Percentiles rank a stretch among this genome's conserved stretches.
phyloP scores from a whole-genome alignment of 2,797 vertebrate species.

The Sylvilagus floridanus region DNA sequence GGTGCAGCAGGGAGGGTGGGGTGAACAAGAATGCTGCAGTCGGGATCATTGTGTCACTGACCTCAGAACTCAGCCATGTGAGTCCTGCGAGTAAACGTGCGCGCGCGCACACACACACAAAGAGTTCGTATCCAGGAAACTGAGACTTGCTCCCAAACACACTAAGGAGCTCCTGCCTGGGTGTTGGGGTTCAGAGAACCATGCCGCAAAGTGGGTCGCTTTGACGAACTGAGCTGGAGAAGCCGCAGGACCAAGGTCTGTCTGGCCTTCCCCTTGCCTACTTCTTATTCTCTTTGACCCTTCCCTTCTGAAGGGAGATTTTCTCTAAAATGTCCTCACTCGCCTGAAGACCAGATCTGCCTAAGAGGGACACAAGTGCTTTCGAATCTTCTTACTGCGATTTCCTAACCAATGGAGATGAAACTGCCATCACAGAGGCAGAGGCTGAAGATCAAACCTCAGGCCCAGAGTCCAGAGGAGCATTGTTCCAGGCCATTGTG shows the following conservation, averaged over 20 bases:
- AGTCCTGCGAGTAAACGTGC: no score
- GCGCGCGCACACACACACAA: no score
- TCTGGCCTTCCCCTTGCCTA: not conserved
- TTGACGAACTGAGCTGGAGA: not conserved
- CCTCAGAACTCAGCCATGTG: not conserved
- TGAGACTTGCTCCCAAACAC: not conserved
- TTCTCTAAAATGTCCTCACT: not conserved
- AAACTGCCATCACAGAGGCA: not conserved
- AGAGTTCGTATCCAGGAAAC: not conserved
- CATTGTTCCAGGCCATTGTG: not conserved
- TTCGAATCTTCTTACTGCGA: not conserved
- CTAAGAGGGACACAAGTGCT: no score
- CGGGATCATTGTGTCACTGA: not conserved
- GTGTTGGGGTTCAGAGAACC: not conserved
- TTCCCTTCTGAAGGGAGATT: not conserved
- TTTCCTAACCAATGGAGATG: not conserved
- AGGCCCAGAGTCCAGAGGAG: not conserved
- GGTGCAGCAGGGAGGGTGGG: not conserved
- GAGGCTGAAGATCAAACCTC: not conserved
- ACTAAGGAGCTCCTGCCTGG: not conserved
- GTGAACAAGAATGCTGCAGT: not conserved
- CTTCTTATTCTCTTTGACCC: not conserved
- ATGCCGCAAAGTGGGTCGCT: not conserved
- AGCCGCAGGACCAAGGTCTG: not conserved
- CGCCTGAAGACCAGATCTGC: not conserved